Evolutionary conservation across 2,888 invertebrate species (phyloP).

Genomic region (Germaria angustata): DNA sequence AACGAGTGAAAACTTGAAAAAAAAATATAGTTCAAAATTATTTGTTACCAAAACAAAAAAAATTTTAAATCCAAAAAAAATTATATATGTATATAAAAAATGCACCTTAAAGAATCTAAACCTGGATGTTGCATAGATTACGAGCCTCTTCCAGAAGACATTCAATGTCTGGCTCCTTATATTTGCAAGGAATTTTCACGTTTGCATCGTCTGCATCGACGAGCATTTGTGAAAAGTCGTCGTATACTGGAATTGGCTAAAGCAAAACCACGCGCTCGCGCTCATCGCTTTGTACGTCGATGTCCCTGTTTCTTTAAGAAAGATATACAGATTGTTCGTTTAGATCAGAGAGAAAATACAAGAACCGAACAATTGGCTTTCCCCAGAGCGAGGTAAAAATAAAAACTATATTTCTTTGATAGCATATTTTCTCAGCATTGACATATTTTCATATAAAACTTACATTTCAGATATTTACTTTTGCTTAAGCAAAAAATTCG

Average conservation of each 20-base stretch:
- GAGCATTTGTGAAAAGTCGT: conserved; percentile 67
- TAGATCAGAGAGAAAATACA: conserved; percentile 70
- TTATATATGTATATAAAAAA: conserved; percentile 16
- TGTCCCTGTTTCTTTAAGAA: conserved; percentile 73
- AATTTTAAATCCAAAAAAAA: conserved; percentile 29
- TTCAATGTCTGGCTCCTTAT: conserved; percentile 69
- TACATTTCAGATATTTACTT: conserved; percentile 61
- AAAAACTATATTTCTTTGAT: neutral
- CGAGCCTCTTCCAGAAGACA: conserved; percentile 69
- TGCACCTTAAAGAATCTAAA: conserved; percentile 60
- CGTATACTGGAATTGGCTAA: conserved; percentile 72
- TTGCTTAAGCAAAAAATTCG: conserved; percentile 59
- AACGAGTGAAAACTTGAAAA: neutral
- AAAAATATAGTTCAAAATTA: conserved; percentile 51
- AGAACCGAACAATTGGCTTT: conserved; percentile 76
- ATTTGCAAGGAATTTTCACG: conserved; percentile 69
- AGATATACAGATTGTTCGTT: conserved; percentile 70
- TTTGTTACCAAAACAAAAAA: conserved; percentile 44
- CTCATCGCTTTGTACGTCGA: conserved; percentile 68
- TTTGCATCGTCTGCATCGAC: conserved; percentile 68
- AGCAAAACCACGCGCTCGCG: conserved; percentile 38
- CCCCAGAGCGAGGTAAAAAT: conserved; percentile 71
- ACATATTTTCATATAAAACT: neutral
- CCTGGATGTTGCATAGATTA: conserved; percentile 71
- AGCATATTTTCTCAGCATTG: neutral